A percentile compares a stretch with the other conserved stretches of the same genome.
phyloP scores from a whole-genome alignment of 2,113 vertebrate genomes.

The Pontoporia blainvillei region DNA sequence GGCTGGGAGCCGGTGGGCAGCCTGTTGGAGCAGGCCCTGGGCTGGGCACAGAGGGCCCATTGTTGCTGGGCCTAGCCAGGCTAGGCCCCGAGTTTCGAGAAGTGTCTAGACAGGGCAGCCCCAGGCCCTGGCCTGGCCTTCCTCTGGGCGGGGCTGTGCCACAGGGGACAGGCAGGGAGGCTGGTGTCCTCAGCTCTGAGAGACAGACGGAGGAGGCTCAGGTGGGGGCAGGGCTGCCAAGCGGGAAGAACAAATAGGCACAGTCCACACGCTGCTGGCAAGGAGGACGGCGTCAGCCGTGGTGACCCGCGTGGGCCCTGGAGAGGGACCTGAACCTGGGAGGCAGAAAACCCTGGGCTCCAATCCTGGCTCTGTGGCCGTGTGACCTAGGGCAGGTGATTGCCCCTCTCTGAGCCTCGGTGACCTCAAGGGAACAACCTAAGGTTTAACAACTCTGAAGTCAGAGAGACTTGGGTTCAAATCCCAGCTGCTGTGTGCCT shows the following conservation, averaged over 20 bases:
- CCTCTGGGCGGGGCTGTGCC: background rate
- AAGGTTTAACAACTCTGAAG: background rate
- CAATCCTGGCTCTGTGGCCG: background rate
- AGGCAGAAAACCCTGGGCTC: background rate
- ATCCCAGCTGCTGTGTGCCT: background rate
- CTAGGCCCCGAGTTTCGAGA: conserved; percentile 5
- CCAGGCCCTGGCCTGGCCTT: background rate
- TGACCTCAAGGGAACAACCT: background rate
- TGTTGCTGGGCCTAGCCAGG: conserved; percentile 54
- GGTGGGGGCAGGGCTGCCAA: background rate
- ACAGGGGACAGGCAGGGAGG: background rate
- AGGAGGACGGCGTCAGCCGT: background rate
- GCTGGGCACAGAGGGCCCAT: conserved; percentile 69
- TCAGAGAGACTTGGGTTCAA: background rate
- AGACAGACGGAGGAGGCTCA: background rate
- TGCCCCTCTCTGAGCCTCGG: background rate
- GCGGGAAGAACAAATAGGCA: background rate
- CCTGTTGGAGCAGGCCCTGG: conserved; percentile 47
- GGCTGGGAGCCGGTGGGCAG: conserved; percentile 45
- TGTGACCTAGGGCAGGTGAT: background rate
- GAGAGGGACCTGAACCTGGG: background rate
- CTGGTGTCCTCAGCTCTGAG: background rate
- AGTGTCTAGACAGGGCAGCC: conserved; percentile 58
- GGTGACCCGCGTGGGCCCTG: background rate
- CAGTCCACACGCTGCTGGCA: background rate